Evolutionary conservation across 1,140 invertebrate genomes (phyloP).

Genomic region (Akabosia matsudoensis): DNA sequence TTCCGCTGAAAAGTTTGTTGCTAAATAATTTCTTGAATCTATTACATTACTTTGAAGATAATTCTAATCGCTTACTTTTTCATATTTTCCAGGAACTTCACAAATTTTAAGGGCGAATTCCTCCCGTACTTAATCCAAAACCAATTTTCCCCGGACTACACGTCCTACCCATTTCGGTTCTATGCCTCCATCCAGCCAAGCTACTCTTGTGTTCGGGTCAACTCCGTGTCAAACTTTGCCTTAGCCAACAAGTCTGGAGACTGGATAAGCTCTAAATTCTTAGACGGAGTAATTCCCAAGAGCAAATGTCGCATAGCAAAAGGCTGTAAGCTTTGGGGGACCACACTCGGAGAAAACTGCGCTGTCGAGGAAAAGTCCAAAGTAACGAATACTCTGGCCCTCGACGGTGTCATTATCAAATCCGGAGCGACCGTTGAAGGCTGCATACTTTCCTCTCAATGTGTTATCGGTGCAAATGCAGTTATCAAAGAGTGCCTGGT

Average conservation of each 20-base stretch:
- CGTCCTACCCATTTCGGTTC: not conserved
- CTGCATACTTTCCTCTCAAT: slow-evolving; percentile 35
- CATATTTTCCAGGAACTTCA: slow-evolving; percentile 29
- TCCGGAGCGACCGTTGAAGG: slow-evolving; percentile 48
- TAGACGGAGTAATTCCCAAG: slow-evolving; percentile 12
- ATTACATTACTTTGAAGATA: not conserved
- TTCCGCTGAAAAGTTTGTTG: slow-evolving; percentile 16
- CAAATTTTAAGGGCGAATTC: slow-evolving; percentile 45
- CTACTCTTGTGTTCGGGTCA: slow-evolving; percentile 32
- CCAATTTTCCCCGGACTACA: slow-evolving; percentile 22
- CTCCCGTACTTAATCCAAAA: slow-evolving; percentile 37
- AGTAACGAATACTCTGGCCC: slow-evolving; percentile 55
- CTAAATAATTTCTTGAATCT: not conserved
- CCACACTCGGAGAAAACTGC: slow-evolving; percentile 56
- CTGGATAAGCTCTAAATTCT: slow-evolving; percentile 37
- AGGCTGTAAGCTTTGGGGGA: slow-evolving; percentile 26
- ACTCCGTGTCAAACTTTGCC: slow-evolving; percentile 31
- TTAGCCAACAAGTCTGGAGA: slow-evolving; percentile 38
- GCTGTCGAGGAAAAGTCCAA: slow-evolving; percentile 54
- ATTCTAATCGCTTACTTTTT: not conserved
- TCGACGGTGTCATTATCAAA: slow-evolving; percentile 55
- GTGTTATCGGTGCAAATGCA: slow-evolving; percentile 31
- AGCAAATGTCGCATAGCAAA: slow-evolving; percentile 27
- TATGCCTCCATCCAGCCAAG: slow-evolving; percentile 28
- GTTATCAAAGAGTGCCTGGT: slow-evolving; percentile 43